A percentile compares a stretch with the other conserved stretches of the same genome.
Conservation (phyloP, 2,113 vertebrate species). For the human region DNA sequence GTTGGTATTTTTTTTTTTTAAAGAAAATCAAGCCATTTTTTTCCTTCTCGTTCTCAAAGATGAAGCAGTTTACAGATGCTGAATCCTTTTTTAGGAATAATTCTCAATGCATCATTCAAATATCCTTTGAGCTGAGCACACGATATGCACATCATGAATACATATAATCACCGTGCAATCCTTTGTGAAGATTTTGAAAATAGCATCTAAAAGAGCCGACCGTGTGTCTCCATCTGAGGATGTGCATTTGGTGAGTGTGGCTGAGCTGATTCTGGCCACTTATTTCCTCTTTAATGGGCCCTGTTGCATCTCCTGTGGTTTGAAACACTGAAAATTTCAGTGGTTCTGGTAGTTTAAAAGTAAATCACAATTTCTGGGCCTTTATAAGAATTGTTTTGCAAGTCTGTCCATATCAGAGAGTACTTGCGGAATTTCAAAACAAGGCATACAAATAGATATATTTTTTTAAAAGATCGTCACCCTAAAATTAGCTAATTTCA, state of each 20-base stretch:
- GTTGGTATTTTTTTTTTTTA: slow-evolving; percentile 75
- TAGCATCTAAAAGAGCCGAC: slow-evolving; percentile 82
- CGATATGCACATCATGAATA: slow-evolving; percentile 86
- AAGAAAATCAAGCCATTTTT: slow-evolving; percentile 82
- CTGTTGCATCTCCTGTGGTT: slow-evolving; percentile 62
- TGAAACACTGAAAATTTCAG: slow-evolving; percentile 46
- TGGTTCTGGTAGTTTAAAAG: slow-evolving; percentile 42
- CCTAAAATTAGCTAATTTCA: slow-evolving; percentile 19
- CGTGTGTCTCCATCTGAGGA: slow-evolving; percentile 81
- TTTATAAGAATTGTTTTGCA: neutral
- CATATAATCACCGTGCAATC: slow-evolving; percentile 83
- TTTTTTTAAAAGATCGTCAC: neutral
- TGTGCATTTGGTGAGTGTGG: slow-evolving; percentile 77
- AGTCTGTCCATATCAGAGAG: neutral
- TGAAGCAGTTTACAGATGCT: slow-evolving; percentile 86
- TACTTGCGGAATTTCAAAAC: slow-evolving; percentile 21
- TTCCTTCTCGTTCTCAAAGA: slow-evolving; percentile 77
- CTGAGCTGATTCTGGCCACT: slow-evolving; percentile 62
- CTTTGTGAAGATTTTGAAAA: slow-evolving; percentile 87
- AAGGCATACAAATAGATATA: neutral
- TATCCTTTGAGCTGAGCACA: slow-evolving; percentile 87
- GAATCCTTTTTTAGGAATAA: slow-evolving; percentile 85
- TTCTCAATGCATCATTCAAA: slow-evolving; percentile 88
- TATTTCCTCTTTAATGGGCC: slow-evolving; percentile 67
- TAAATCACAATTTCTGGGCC: neutral